Percentiles rank a stretch among this genome's conserved stretches.
phyloP scores from a whole-genome alignment of 2,113 vertebrate genomes.

The Chloebia gouldiae region DNA sequence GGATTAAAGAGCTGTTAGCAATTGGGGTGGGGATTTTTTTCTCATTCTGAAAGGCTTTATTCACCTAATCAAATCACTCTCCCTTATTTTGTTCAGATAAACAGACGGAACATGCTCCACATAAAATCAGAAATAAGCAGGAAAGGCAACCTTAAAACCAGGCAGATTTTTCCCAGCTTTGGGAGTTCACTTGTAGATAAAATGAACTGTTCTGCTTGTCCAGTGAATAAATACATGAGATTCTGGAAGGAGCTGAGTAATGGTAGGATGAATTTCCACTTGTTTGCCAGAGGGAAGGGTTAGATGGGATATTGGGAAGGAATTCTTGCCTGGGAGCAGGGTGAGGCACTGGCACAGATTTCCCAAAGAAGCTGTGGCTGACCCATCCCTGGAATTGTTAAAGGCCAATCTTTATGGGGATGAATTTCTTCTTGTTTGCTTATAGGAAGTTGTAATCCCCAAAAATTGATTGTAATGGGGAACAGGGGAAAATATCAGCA shows the following conservation, averaged over 20 bases:
- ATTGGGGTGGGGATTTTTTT: not conserved
- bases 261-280: not conserved
- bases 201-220: not conserved
- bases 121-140: not conserved
- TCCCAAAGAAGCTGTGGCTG: not conserved
- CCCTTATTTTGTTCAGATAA: not conserved
- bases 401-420: not conserved
- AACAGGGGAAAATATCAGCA: not conserved
- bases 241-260: not conserved
- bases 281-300: not conserved
- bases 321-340: not conserved
- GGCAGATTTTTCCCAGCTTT: not conserved
- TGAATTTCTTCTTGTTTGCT: not conserved
- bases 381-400: not conserved
- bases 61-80: conserved; percentile 25
- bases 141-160: not conserved
- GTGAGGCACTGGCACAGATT: not conserved
- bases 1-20: conserved; percentile 1
- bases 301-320: not conserved
- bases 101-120: not conserved
- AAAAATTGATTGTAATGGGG: rapidly evolving
- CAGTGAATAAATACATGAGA: not conserved
- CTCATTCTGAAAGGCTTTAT: not conserved
- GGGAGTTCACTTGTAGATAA: not conserved
- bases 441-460: not conserved